These are phyloP conservation scores for Misgurnus anguillicaudatus DNA, from an alignment of 2,113 vertebrate species.

Conservation along the genomic window DNA sequence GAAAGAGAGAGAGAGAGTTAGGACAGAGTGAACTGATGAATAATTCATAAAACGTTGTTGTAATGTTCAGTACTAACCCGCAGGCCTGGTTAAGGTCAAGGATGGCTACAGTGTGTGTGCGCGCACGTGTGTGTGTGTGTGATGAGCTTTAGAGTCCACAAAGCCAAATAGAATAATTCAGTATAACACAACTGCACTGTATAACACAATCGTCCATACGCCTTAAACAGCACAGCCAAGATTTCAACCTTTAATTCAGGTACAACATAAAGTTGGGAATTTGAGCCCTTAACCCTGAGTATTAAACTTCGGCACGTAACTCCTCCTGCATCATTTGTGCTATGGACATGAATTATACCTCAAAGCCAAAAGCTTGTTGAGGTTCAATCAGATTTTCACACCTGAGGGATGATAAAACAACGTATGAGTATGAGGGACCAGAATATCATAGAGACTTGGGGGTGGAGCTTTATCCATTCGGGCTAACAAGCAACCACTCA, in stretches of 20 bases:
- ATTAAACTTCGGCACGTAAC: not conserved
- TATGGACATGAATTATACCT: not conserved
- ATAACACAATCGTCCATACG: conserved; percentile 17
- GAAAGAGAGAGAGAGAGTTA: conserved; percentile 22
- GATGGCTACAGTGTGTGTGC: conserved; percentile 23
- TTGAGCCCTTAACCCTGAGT: not conserved
- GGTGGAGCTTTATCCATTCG: conserved; percentile 15
- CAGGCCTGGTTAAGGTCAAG: conserved; percentile 60
- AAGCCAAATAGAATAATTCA: conserved; percentile 39
- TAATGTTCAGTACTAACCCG: conserved; percentile 52
- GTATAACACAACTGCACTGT: not conserved
- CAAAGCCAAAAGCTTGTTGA: not conserved
- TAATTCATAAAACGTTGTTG: conserved; percentile 56
- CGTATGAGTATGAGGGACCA: no score
- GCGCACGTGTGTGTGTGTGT: not conserved
- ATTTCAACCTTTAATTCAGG: conserved; percentile 1
- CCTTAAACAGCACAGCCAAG: not conserved
- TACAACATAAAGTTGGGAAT: not conserved
- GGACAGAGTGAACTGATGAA: conserved; percentile 51
- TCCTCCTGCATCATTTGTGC: not conserved
- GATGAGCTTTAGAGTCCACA: conserved; percentile 20
- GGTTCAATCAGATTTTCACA: not conserved
- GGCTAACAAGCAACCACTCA: not conserved
- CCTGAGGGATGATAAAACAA: not conserved
- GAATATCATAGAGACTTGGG: not conserved